Conservation (phyloP, 2,113 vertebrate genomes). For the Promerops cafer region DNA sequence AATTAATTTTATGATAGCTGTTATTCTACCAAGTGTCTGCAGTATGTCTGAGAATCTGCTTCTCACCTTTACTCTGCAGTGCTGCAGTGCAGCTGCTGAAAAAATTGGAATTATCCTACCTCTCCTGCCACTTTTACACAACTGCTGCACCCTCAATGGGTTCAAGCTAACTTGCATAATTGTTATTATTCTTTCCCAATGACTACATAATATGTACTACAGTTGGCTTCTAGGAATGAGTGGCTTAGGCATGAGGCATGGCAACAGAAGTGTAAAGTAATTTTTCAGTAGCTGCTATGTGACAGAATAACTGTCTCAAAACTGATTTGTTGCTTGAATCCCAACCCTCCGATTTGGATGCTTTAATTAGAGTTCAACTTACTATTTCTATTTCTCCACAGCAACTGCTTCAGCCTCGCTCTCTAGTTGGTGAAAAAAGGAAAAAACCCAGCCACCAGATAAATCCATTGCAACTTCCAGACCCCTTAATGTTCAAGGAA, state of each 20-base stretch:
- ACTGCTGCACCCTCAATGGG: fast-evolving
- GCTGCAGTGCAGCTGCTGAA: background rate
- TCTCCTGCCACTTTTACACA: background rate
- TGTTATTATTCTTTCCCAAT: background rate
- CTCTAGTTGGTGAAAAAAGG: background rate
- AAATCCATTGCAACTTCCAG: background rate
- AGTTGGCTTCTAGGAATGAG: background rate
- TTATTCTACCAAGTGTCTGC: background rate
- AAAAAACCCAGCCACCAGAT: background rate
- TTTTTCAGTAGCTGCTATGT: background rate
- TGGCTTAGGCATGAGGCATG: background rate
- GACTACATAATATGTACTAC: background rate
- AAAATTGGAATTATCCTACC: background rate
- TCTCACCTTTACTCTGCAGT: background rate
- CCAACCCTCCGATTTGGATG: background rate
- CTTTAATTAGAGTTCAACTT: background rate
- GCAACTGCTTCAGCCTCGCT: background rate
- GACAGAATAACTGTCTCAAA: background rate
- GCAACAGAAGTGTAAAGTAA: background rate
- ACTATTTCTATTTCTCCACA: background rate
- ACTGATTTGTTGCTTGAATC: background rate
- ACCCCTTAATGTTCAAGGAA: background rate
- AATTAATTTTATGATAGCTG: background rate
- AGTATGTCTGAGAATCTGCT: background rate
- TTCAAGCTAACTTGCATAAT: background rate